phyloP scores from a whole-genome alignment of 2,888 invertebrate genomes.

The Leuctra nigra region DNA sequence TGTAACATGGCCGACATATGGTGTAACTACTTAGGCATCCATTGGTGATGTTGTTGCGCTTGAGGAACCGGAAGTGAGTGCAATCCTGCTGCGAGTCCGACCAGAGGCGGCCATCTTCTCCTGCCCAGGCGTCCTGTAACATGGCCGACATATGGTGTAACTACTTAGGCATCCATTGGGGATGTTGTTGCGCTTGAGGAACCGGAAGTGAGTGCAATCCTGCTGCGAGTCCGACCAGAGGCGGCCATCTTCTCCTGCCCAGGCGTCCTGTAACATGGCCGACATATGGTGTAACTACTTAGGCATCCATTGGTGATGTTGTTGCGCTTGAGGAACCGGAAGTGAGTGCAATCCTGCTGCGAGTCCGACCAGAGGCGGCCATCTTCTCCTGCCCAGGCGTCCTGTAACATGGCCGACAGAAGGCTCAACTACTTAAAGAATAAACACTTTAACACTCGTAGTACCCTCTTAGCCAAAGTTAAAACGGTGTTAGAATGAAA shows the following conservation, averaged over 20 bases:
- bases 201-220: slow-evolving; percentile 59
- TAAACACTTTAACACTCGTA: no score
- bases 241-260: slow-evolving; percentile 58
- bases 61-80: slow-evolving; percentile 45
- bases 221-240: slow-evolving; percentile 63
- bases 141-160: neutral
- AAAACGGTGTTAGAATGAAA: no score
- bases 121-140: slow-evolving; percentile 65
- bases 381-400: slow-evolving; percentile 59
- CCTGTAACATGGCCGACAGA: no score
- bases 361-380: slow-evolving; percentile 61
- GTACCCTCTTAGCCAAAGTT: no score
- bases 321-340: slow-evolving; percentile 42
- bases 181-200: slow-evolving; percentile 43
- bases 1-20: slow-evolving; percentile 38
- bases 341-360: slow-evolving; percentile 66
- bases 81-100: slow-evolving; percentile 72
- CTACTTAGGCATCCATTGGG: no score
- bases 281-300: slow-evolving; percentile 20
- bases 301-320: slow-evolving; percentile 60
- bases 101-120: slow-evolving; percentile 55
- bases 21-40: no score
- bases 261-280: slow-evolving; percentile 56
- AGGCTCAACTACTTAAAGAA: no score
- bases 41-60: slow-evolving; percentile 52